phyloP scores from a whole-genome alignment of 1,140 invertebrate species.

The Calycopis cecrops region DNA sequence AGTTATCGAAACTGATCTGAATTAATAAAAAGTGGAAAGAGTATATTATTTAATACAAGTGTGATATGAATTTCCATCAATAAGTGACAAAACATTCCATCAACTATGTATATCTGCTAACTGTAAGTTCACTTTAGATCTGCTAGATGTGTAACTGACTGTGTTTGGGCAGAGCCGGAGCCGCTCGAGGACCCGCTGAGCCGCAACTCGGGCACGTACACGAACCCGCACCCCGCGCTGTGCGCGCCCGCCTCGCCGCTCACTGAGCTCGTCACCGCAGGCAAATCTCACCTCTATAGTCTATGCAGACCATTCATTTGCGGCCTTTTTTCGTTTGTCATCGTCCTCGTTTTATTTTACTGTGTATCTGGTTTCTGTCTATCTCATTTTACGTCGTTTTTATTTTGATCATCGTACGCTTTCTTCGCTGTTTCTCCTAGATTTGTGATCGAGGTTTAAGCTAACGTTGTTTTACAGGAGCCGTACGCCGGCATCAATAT shows the following conservation, averaged over 20 bases:
- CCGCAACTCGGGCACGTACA: constrained; percentile 64
- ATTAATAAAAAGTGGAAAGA: too few relatives aligned
- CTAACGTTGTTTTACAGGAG: constrained; percentile 44
- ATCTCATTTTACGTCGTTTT: constrained; percentile 16
- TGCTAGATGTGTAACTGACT: constrained; percentile 12
- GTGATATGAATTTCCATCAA: too few relatives aligned
- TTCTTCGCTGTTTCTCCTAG: constrained; percentile 20
- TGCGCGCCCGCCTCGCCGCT: constrained; percentile 51
- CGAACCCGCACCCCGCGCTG: constrained; percentile 61
- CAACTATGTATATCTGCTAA: too few relatives aligned
- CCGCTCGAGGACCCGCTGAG: constrained; percentile 47
- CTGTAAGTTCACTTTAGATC: neutral
- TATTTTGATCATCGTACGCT: constrained; percentile 20
- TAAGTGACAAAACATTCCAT: too few relatives aligned
- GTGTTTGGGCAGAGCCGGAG: constrained; percentile 36
- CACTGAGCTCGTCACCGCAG: constrained; percentile 66
- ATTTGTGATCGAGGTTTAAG: constrained; percentile 8
- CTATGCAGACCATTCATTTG: constrained; percentile 17
- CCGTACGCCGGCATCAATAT: constrained; percentile 45
- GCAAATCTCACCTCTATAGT: constrained; percentile 31
- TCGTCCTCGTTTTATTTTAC: constrained; percentile 19
- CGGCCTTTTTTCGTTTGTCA: constrained; percentile 19
- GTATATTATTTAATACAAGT: too few relatives aligned
- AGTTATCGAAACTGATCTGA: too few relatives aligned
- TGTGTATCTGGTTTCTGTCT: too few relatives aligned